phyloP scores from a whole-genome alignment of 2,888 invertebrate genomes.

The Callyntrura sp. region DNA sequence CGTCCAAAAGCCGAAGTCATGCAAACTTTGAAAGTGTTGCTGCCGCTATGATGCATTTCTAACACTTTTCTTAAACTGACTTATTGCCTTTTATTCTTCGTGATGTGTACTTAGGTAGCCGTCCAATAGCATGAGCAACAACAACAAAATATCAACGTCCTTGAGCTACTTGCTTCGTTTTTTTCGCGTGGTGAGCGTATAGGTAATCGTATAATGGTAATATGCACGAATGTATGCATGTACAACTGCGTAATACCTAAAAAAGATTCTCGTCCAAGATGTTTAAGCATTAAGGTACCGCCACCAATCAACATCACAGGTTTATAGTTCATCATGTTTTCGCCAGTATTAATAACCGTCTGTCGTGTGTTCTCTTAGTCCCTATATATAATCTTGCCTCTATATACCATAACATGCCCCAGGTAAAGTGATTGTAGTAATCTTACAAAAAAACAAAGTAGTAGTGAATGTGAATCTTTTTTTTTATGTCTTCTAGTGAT shows the following conservation, averaged over 20 bases:
- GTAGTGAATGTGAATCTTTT: background rate
- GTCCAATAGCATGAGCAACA: slow-evolving; percentile 49
- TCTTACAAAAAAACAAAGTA: slow-evolving; percentile 13
- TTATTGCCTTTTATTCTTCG: slow-evolving; percentile 38
- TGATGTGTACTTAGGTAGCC: slow-evolving; percentile 35
- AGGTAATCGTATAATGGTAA: background rate
- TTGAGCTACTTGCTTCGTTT: slow-evolving; percentile 65
- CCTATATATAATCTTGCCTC: background rate
- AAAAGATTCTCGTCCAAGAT: background rate
- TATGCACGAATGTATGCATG: background rate
- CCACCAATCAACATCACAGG: background rate
- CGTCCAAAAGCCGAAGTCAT: background rate
- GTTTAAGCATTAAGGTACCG: slow-evolving; percentile 7
- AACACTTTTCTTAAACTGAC: slow-evolving; percentile 46
- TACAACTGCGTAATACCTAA: background rate
- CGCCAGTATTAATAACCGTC: slow-evolving; percentile 16
- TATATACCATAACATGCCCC: slow-evolving; percentile 23
- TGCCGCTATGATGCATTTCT: slow-evolving; percentile 38
- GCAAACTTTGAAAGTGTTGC: slow-evolving; percentile 49
- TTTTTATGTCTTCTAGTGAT: background rate
- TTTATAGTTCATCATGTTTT: background rate
- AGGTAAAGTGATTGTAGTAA: slow-evolving; percentile 11
- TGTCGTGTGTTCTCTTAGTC: background rate
- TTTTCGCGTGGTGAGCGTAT: too few relatives aligned
- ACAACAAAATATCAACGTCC: slow-evolving; percentile 57